Conservation (phyloP, 2,888 invertebrate species). For the Nephrocerus scutellatus region DNA sequence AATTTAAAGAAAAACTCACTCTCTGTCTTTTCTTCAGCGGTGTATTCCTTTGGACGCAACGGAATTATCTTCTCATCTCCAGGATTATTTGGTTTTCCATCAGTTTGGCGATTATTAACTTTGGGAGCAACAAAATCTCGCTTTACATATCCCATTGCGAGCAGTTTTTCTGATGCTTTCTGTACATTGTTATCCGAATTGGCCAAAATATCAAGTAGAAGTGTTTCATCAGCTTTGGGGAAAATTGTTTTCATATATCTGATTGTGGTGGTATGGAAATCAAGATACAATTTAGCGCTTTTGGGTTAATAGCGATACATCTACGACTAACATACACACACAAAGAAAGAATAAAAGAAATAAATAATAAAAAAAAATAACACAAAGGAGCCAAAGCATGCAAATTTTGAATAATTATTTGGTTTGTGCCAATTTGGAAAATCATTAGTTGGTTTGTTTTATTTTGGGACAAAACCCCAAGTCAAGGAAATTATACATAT, state of each 20-base stretch:
- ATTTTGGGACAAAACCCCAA: neutral
- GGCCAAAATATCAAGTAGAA: slow-evolving; percentile 74
- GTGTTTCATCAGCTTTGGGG: slow-evolving; percentile 81
- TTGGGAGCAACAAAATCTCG: slow-evolving; percentile 61
- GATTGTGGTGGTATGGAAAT: too few relatives aligned
- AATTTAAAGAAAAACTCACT: slow-evolving; percentile 49
- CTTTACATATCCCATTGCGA: slow-evolving; percentile 75
- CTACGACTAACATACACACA: neutral
- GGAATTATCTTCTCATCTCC: slow-evolving; percentile 34
- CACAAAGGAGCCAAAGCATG: slow-evolving; percentile 1
- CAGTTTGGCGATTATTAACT: slow-evolving; percentile 49
- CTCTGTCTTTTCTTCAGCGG: slow-evolving; percentile 61
- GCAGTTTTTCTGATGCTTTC: slow-evolving; percentile 73
- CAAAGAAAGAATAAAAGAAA: neutral
- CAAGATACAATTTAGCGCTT: too few relatives aligned
- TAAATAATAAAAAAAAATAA: slow-evolving; percentile 7
- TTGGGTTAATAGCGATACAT: neutral
- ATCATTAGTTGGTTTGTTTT: neutral
- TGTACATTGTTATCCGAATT: slow-evolving; percentile 88
- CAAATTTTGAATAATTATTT: neutral
- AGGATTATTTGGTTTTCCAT: slow-evolving; percentile 36
- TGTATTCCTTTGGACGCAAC: slow-evolving; percentile 58
- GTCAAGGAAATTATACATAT: slow-evolving; percentile 25
- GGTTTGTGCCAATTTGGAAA: neutral
- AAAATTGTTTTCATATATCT: slow-evolving; percentile 89